A percentile compares a stretch with the other conserved stretches of the same genome.
These are phyloP conservation scores for Tenebrio molitor DNA, from an alignment of 1,140 invertebrate species.

Conservation along the genomic window DNA sequence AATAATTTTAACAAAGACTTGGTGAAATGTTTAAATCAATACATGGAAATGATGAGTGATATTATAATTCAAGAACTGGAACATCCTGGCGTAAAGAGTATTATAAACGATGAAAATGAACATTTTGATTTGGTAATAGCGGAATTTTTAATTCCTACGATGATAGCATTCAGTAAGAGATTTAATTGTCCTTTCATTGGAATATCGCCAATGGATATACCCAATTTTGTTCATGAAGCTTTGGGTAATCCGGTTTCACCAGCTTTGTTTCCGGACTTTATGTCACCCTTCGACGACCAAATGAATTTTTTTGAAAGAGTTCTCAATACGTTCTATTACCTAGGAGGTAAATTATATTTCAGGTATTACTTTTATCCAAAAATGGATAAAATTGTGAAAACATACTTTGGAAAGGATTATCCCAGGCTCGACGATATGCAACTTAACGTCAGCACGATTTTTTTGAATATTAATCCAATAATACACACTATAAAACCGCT, in stretches of 20 bases:
- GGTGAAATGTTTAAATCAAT: constrained; percentile 23
- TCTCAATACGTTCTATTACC: constrained; percentile 55
- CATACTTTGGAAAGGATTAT: constrained; percentile 59
- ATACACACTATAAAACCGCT: constrained; percentile 50
- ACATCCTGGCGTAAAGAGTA: constrained; percentile 57
- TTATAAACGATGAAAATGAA: constrained; percentile 60
- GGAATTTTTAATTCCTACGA: constrained; percentile 58
- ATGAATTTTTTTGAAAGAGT: constrained; percentile 62
- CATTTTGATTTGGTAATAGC: constrained; percentile 64
- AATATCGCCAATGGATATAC: constrained; percentile 57
- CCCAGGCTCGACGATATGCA: constrained; percentile 55
- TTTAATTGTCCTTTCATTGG: constrained; percentile 63
- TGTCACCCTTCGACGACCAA: constrained; percentile 46
- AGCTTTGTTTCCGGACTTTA: constrained; percentile 58
- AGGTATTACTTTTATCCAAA: constrained; percentile 46
- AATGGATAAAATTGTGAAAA: constrained; percentile 55
- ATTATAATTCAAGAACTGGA: constrained; percentile 46
- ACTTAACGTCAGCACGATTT: constrained; percentile 58
- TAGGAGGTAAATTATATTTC: constrained; percentile 48
- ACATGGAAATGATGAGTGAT: constrained; percentile 29
- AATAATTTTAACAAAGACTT: constrained; percentile 6
- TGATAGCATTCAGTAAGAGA: constrained; percentile 57
- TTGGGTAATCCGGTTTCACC: constrained; percentile 63
- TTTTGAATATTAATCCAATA: constrained; percentile 61
- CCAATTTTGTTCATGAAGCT: constrained; percentile 51